Evolutionary conservation across 2,113 vertebrate genomes (phyloP).

Genomic region (Coptodon bakossiorum): DNA sequence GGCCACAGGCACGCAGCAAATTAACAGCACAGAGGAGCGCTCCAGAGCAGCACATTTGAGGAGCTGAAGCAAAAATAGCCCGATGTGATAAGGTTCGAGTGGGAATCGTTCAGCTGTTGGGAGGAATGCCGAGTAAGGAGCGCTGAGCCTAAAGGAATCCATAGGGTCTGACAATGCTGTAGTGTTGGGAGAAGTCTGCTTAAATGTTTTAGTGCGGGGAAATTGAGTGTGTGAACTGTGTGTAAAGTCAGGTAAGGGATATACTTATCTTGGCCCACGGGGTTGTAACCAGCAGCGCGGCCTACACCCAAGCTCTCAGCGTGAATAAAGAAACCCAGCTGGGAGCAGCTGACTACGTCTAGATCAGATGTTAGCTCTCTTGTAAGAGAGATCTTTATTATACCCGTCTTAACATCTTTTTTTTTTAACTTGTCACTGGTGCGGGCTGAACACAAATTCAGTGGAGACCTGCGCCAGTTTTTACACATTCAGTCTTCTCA

Average conservation of each 20-base stretch:
- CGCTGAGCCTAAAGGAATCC: neutral
- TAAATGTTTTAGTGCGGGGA: neutral
- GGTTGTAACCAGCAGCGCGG: neutral
- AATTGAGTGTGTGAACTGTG: neutral
- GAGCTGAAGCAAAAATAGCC: constrained; percentile 43
- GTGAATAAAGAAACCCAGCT: neutral
- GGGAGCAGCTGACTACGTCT: neutral
- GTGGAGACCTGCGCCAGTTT: neutral
- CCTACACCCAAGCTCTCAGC: neutral
- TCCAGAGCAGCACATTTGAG: neutral
- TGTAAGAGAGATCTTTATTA: neutral
- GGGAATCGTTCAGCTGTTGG: constrained; percentile 43
- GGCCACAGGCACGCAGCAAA: neutral
- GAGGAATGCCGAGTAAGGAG: constrained; percentile 11
- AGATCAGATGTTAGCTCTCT: neutral
- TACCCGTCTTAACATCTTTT: neutral
- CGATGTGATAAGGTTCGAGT: constrained; percentile 17
- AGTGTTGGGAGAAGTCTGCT: neutral
- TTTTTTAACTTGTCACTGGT: neutral
- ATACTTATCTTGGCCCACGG: neutral
- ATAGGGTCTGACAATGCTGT: neutral
- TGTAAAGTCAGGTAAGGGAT: neutral
- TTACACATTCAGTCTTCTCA: neutral
- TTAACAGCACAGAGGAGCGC: neutral
- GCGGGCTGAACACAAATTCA: neutral